Base-by-base conservation (phyloP, 2,888 invertebrate genomes). In the Cheilosia scutellata region DNA sequence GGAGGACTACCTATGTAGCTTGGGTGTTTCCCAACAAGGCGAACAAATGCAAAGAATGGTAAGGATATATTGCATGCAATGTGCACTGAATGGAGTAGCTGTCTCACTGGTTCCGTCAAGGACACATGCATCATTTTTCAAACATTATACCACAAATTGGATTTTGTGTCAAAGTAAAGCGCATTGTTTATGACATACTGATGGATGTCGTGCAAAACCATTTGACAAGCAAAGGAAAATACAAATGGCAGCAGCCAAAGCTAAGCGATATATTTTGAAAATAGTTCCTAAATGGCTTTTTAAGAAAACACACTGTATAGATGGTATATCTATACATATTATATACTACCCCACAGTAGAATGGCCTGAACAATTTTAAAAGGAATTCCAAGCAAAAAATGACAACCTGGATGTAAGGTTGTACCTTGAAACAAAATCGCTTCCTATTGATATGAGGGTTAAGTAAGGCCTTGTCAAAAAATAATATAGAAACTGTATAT, bases 181-280 rank as follows among this genome's bases (percentile, higher is more conserved):
- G 55, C 63, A 78, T 70, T 71, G 63, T 63, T 71, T 71, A 71
- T 57, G 78, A 31, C 78, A 63, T 11, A 49, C 31, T 78, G 78
- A 71, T 79, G 71, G 71, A 71, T 79, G 58, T 71, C 71, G 65
- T 72, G 71, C 63, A 33, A 49, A 25, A 51, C 25, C 63, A 16
- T 71, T 71, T 79, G 78, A 79, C 71, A 71, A 40, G 55, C 49
- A 47, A 16, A 63, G 16, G n/a, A 9, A 31, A n/a, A 49, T 20
- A 13, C n/a, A 51, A 29, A 33, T 40, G 37, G 49, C 58, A 29
- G 25, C 2, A 58, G 29, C 27, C 27, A 42, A 55, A 55, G 53
- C 49, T 44, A 55, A 42, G 37, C 37, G 37, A 37, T 37, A 4
- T 37, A 3, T 9, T 11, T 11, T 11, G 11, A 11, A 37, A 1